These are phyloP conservation scores for Pyrocoelia pectoralis DNA, from an alignment of 2,888 invertebrate genomes.

Conservation along the genomic window DNA sequence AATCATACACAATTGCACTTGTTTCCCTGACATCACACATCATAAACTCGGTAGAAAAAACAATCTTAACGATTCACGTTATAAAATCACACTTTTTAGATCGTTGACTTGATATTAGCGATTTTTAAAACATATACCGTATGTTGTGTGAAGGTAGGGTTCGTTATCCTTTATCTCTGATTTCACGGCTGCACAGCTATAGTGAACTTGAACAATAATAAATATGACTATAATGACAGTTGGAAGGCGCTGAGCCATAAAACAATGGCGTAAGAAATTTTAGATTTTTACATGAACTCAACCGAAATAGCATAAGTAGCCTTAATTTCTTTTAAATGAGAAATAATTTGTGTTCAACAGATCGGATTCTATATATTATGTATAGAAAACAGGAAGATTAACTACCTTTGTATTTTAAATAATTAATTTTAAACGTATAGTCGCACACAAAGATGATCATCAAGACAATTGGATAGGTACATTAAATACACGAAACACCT, in stretches of 20 bases:
- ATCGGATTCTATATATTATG: constrained; percentile 11
- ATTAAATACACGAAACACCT: background rate
- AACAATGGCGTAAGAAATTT: constrained; percentile 47
- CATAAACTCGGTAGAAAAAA: constrained; percentile 39
- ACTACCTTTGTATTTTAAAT: background rate
- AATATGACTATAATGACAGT: constrained; percentile 56
- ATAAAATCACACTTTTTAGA: constrained; percentile 46
- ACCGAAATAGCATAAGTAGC: constrained; percentile 37
- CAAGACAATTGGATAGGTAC: background rate
- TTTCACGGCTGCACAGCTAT: constrained; percentile 50
- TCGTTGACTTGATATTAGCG: constrained; percentile 43
- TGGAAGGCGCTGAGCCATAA: constrained; percentile 54
- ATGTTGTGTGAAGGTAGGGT: constrained; percentile 43
- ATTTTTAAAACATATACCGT: constrained; percentile 39
- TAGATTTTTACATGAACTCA: constrained; percentile 39
- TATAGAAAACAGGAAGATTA: constrained; percentile 20
- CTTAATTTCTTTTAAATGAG: constrained; percentile 36
- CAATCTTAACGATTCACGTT: constrained; percentile 41
- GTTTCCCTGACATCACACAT: constrained; percentile 40
- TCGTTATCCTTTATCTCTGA: constrained; percentile 46
- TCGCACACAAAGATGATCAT: background rate
- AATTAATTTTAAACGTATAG: background rate
- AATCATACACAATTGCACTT: constrained; percentile 33
- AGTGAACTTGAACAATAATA: constrained; percentile 54
- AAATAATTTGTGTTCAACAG: constrained; percentile 29